phyloP scores from a whole-genome alignment of 2,888 invertebrate species.

The Andrena bicolor region DNA sequence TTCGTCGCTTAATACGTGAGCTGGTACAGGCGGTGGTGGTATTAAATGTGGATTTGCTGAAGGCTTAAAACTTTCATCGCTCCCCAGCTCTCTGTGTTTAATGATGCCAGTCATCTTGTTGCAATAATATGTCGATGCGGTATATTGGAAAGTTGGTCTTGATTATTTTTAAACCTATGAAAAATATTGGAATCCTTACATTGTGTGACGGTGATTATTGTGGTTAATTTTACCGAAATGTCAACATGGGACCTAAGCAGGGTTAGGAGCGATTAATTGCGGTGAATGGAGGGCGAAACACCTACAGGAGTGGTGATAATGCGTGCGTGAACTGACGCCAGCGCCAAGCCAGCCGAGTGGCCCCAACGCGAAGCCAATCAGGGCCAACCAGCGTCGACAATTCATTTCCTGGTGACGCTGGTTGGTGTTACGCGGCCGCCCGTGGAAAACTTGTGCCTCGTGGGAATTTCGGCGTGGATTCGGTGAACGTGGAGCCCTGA shows the following conservation, averaged over 20 bases:
- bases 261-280: neutral
- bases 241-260: neutral
- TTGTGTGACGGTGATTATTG: neutral
- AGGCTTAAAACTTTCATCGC: constrained; percentile 69
- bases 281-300: too few species aligned
- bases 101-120: constrained; percentile 76
- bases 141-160: constrained; percentile 2
- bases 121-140: neutral
- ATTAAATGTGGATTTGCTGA: constrained; percentile 56
- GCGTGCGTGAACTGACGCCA: too few species aligned
- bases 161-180: constrained; percentile 38
- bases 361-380: too few species aligned
- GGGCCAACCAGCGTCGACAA: too few species aligned
- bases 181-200: constrained; percentile 26
- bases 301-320: too few species aligned
- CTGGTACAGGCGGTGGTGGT: constrained; percentile 34
- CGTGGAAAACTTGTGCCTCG: too few species aligned
- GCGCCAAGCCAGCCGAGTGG: too few species aligned
- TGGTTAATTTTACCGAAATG: neutral
- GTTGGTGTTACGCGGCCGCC: too few species aligned
- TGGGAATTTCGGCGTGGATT: too few species aligned
- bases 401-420: too few species aligned
- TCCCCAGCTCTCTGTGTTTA: constrained; percentile 71
- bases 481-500: too few species aligned
- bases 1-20: constrained; percentile 70